Conservation (phyloP, 2,888 invertebrate species). For the Chrysodeixis includens region DNA sequence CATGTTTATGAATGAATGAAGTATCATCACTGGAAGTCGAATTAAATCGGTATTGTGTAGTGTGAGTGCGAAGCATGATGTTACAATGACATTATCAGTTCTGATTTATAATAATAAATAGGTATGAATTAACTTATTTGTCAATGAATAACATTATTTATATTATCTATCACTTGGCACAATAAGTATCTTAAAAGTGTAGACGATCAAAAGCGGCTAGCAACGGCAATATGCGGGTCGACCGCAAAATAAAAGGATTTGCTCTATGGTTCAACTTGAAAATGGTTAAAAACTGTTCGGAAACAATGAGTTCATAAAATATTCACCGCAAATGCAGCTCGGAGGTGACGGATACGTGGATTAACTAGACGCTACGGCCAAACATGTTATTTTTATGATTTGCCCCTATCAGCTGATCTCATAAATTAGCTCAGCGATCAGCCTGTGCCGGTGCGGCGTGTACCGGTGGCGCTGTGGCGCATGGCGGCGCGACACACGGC, state of each 20-base stretch:
- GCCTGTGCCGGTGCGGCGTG: slow-evolving; percentile 20
- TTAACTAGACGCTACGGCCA: slow-evolving; percentile 27
- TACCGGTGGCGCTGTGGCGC: slow-evolving; percentile 6
- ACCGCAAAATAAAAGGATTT: slow-evolving; percentile 81
- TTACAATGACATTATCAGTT: slow-evolving; percentile 66
- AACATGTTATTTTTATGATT: slow-evolving; percentile 30
- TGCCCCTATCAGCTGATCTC: slow-evolving; percentile 66
- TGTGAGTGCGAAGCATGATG: slow-evolving; percentile 68
- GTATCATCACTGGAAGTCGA: slow-evolving; percentile 85
- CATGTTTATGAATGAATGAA: slow-evolving; percentile 87
- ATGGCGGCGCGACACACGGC: slow-evolving; percentile 36
- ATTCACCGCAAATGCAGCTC: slow-evolving; percentile 79
- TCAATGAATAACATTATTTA: slow-evolving; percentile 49
- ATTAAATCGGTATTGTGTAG: slow-evolving; percentile 68
- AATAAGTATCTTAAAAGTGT: slow-evolving; percentile 67
- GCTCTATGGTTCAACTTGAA: slow-evolving; percentile 68
- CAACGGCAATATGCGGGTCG: slow-evolving; percentile 80
- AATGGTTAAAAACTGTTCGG: slow-evolving; percentile 72
- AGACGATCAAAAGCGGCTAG: slow-evolving; percentile 71
- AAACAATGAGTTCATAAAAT: slow-evolving; percentile 87
- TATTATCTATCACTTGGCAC: slow-evolving; percentile 47
- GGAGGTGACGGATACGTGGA: slow-evolving; percentile 56
- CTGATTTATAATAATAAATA: slow-evolving; percentile 43
- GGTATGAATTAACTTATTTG: slow-evolving; percentile 35
- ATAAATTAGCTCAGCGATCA: slow-evolving; percentile 39